Evolutionary conservation across 2,113 vertebrate genomes (phyloP), one percentile per base, ranked within the genome.

Genomic region (Eulacestoma nigropectus): DNA sequence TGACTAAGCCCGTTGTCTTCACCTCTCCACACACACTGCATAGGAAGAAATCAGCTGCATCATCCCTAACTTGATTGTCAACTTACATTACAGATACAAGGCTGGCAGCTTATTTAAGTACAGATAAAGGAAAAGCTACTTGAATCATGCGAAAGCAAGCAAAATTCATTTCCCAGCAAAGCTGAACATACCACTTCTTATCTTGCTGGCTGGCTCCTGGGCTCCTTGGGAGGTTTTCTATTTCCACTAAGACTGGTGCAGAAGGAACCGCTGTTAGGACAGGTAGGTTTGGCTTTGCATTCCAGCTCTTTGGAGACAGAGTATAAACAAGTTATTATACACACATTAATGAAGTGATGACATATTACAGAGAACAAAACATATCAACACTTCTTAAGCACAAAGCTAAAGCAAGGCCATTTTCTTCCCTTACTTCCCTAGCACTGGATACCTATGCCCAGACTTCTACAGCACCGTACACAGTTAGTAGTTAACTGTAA

Each of bases 171-270:
- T 82, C 56, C 88, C 86, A 96, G 76, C 16, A 91, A 69, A 84
- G 91, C 57, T 76, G 41, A 84, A 98, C 98, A 16, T 97, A 99
- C 99, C 99, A 99, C 96, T 98, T 98, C 90, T 98, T 99, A 89
- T 99, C 98, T 26, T 97, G 97, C 55, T 98, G 98, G 82, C 96
- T 96, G 78, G 95, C 95, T 75, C 98, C 98, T 22, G 99, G 98
- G 95, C 98, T 99, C 81, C 97, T 97, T 67, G 98, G 98, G 62
- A 99, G 97, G 93, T 98, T 98, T 95, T 99, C 98, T 74, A 99
- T 98, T 96, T 99, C 98, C 92, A 99, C 97, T 13, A 98, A 97
- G 80, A 98, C 93, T 37, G 98, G 98, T 16, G 97, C 97, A 81
- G 98, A 96, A 55, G 98, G 95, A 83, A 98, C 77, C 0, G 79